phyloP scores from a whole-genome alignment of 2,888 invertebrate genomes.

The Amblyjoppa proteus region DNA sequence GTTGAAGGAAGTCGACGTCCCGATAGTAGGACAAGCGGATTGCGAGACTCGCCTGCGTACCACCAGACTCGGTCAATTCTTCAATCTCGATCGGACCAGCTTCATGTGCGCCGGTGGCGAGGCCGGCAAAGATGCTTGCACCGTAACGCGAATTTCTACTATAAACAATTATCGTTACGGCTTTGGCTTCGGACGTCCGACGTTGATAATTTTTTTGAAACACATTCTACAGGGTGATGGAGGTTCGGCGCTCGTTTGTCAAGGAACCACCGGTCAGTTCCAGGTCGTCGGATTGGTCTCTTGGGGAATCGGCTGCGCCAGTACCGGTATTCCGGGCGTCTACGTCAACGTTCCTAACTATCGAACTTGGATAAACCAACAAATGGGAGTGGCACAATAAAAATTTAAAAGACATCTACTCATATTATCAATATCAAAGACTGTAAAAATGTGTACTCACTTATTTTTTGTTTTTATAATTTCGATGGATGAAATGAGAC shows the following conservation, averaged over 20 bases:
- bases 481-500: background rate
- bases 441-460: slow-evolving; percentile 24
- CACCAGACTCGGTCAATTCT: slow-evolving; percentile 89
- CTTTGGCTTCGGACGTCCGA: slow-evolving; percentile 49
- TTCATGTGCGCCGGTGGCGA: slow-evolving; percentile 94
- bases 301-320: slow-evolving; percentile 92
- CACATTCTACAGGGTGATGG: slow-evolving; percentile 89
- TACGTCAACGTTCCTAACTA: slow-evolving; percentile 91
- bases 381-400: slow-evolving; percentile 61
- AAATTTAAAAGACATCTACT: background rate
- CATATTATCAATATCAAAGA: slow-evolving; percentile 16
- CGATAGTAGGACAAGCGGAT: slow-evolving; percentile 88
- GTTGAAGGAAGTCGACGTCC: slow-evolving; percentile 91
- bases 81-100: slow-evolving; percentile 88
- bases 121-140: slow-evolving; percentile 91
- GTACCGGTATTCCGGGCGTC: slow-evolving; percentile 90
- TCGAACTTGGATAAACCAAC: slow-evolving; percentile 85
- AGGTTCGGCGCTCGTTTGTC: slow-evolving; percentile 90
- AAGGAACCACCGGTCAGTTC: slow-evolving; percentile 86
- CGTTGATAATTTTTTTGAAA: slow-evolving; percentile 49
- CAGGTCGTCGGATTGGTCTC: slow-evolving; percentile 89
- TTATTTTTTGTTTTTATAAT: background rate
- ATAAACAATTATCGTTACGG: slow-evolving; percentile 3
- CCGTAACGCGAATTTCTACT: slow-evolving; percentile 84
- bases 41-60: slow-evolving; percentile 89